Evolutionary conservation across 2,797 vertebrate species (phyloP).

Genomic region (Galagoides demidoff): DNA sequence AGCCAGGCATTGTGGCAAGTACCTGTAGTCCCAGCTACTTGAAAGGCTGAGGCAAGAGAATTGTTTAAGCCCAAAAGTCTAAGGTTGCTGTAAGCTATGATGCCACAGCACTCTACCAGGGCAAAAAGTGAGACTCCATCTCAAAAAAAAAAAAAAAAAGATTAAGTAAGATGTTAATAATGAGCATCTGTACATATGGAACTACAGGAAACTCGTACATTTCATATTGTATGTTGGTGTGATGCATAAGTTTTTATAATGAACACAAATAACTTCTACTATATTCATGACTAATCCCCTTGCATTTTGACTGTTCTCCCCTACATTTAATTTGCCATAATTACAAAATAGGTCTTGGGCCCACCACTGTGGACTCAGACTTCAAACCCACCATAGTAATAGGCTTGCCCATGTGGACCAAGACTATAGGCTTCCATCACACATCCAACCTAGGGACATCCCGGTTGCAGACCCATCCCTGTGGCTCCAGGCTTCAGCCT

Average conservation of each 20-base stretch:
- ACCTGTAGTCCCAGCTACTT: no score
- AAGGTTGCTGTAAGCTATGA: no score
- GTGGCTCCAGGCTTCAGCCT: not conserved
- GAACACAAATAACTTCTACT: not conserved
- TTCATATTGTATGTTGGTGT: not conserved
- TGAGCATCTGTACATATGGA: not conserved
- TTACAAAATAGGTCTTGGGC: not conserved
- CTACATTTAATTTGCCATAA: constrained; percentile 23
- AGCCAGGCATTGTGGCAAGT: no score
- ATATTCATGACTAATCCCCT: not conserved
- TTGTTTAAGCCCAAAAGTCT: no score
- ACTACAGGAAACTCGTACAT: not conserved
- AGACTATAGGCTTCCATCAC: not conserved
- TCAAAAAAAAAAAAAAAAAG: no score
- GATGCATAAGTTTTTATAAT: constrained; percentile 1
- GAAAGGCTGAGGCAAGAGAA: no score
- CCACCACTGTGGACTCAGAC: not conserved
- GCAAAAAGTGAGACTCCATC: no score
- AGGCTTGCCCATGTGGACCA: not conserved
- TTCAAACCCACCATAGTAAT: not conserved
- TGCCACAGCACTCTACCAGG: no score
- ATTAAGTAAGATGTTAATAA: not conserved
- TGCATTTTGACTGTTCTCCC: constrained; percentile 22
- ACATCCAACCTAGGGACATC: not conserved
- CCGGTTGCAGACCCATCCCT: not conserved